A percentile compares a stretch with the other conserved stretches of the same genome.
phyloP scores from a whole-genome alignment of 2,888 invertebrate genomes.

The Cartodere bifasciata region DNA sequence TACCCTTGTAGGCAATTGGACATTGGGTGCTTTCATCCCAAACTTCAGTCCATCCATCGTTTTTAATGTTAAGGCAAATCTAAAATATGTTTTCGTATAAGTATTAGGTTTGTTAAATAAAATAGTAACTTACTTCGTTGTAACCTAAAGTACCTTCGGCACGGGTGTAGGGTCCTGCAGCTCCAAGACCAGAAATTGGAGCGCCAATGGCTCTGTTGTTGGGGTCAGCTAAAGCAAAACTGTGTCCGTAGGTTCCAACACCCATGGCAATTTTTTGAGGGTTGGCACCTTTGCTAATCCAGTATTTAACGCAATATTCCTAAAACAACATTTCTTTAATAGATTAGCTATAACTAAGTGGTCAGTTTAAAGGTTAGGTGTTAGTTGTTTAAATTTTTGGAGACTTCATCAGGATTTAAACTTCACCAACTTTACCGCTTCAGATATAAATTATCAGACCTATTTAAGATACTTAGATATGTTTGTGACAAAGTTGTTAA shows the following conservation, averaged over 20 bases:
- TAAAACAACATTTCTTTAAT: no score
- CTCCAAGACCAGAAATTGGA: conserved; percentile 8
- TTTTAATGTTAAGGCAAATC: neutral
- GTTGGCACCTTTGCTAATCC: conserved; percentile 10
- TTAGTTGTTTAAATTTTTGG: no score
- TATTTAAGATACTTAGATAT: no score
- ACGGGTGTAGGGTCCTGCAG: conserved; percentile 10
- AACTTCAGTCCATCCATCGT: neutral
- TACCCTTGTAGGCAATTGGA: conserved; percentile 7
- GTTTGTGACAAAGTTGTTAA: no score
- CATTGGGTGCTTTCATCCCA: conserved; percentile 9
- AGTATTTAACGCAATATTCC: no score
- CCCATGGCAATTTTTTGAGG: conserved; percentile 10
- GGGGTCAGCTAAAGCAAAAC: conserved; percentile 7
- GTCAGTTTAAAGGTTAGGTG: no score
- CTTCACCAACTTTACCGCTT: no score
- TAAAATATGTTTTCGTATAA: neutral
- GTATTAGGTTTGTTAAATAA: neutral
- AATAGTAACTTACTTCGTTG: conserved; percentile 7
- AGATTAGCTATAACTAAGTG: no score
- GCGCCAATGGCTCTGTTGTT: conserved; percentile 6
- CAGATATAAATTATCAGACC: no score
- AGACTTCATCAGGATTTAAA: no score
- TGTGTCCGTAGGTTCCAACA: conserved; percentile 11
- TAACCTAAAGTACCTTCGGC: conserved; percentile 11